These are phyloP conservation scores for Zaprionus lineosus DNA, from an alignment of 2,888 invertebrate genomes.

Conservation along the genomic window DNA sequence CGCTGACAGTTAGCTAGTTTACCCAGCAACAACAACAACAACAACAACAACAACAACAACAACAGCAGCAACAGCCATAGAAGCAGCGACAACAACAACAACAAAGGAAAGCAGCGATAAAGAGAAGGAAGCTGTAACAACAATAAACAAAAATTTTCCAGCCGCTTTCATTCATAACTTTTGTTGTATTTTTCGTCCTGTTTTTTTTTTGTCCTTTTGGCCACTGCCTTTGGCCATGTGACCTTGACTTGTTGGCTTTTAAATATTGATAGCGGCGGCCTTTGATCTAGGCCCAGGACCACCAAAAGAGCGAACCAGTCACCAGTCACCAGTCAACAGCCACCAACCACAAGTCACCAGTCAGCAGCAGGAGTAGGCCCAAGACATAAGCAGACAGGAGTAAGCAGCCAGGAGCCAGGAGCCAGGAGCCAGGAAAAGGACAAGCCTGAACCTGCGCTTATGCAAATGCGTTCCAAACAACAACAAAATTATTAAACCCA, in stretches of 20 bases:
- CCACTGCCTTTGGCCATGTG: slow-evolving; percentile 44
- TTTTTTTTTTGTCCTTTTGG: slow-evolving; percentile 6
- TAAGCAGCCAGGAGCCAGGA: no score
- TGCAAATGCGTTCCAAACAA: slow-evolving; percentile 59
- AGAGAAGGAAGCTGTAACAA: no score
- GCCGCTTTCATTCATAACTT: slow-evolving; percentile 65
- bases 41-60: not conserved
- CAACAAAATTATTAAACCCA: slow-evolving; percentile 49
- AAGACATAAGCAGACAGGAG: no score
- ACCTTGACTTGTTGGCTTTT: slow-evolving; percentile 69
- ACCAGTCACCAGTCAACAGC: no score
- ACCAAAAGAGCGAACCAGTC: slow-evolving; percentile 6
- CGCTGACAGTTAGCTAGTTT: slow-evolving; percentile 77
- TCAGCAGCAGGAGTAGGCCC: no score
- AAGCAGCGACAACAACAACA: slow-evolving; percentile 1
- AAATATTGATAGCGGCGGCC: slow-evolving; percentile 69
- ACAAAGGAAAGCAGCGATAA: slow-evolving; percentile 4
- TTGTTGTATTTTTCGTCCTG: slow-evolving; percentile 5
- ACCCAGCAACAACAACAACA: slow-evolving; percentile 12
- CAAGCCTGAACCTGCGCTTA: slow-evolving; percentile 48
- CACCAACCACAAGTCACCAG: no score
- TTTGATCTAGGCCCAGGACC: slow-evolving; percentile 59
- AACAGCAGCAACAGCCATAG: slow-evolving; percentile 17
- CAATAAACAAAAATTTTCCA: slow-evolving; percentile 47
- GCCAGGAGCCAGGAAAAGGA: not conserved